A percentile compares a stretch with the other conserved stretches of the same genome.
These are phyloP conservation scores for Carduelis carduelis DNA, from an alignment of 2,797 vertebrate genomes.

Conservation along the genomic window DNA sequence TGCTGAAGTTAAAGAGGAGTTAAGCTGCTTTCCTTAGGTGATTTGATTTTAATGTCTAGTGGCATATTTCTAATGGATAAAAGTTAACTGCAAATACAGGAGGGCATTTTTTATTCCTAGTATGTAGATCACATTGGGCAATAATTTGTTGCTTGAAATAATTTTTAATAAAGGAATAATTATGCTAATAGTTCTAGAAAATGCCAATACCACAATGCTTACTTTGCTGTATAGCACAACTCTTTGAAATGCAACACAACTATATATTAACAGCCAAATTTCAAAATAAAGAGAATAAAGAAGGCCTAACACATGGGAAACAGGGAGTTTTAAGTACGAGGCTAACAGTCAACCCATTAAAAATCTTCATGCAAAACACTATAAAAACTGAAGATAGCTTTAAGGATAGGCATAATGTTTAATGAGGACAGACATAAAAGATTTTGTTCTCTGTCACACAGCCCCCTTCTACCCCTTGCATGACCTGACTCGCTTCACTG, in stretches of 20 bases:
- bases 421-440: neutral
- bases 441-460: neutral
- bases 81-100: neutral
- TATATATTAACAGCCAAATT: neutral
- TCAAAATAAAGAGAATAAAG: neutral
- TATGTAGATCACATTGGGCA: neutral
- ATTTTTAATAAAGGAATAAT: neutral
- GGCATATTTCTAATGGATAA: neutral
- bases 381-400: neutral
- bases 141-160: neutral
- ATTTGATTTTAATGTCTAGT: neutral
- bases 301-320: neutral
- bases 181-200: neutral
- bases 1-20: constrained; percentile 11
- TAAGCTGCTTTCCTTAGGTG: constrained; percentile 32
- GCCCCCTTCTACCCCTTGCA: neutral
- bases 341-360: neutral
- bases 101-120: neutral
- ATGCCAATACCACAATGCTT: neutral
- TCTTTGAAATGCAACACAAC: neutral
- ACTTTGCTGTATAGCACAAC: neutral
- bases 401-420: neutral
- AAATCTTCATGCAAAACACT: neutral
- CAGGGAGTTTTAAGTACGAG: neutral
- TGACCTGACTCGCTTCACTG: neutral